Conservation (phyloP, 2,888 invertebrate species). For the Campoletis raptor region DNA sequence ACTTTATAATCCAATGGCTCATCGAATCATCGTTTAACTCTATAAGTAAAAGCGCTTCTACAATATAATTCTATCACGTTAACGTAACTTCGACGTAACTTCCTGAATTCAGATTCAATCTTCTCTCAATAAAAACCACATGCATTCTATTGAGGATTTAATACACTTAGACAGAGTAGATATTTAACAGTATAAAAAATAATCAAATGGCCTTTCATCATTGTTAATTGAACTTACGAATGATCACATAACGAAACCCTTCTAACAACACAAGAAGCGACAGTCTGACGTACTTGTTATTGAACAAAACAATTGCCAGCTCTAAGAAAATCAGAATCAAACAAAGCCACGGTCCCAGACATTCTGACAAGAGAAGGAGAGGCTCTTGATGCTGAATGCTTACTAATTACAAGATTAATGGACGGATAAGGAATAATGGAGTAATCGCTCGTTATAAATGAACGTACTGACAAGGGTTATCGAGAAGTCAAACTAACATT, state of each 20-base stretch:
- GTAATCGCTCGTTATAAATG: not conserved
- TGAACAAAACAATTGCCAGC: not conserved
- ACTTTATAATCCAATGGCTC: not conserved
- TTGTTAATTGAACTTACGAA: not conserved
- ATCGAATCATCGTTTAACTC: constrained; percentile 1
- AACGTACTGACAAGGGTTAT: not conserved
- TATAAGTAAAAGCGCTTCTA: not conserved
- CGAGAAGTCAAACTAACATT: not conserved
- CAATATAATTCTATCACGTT: not conserved
- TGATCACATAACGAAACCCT: not conserved
- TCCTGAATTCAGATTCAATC: not conserved
- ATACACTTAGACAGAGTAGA: not conserved
- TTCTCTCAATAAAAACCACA: not conserved
- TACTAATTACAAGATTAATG: not conserved
- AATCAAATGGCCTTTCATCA: not conserved
- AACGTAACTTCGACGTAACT: not conserved
- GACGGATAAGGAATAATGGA: not conserved
- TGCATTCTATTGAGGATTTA: not conserved
- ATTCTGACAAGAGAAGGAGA: not conserved
- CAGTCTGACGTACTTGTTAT: not conserved
- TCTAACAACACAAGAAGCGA: not conserved
- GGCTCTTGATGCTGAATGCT: not conserved
- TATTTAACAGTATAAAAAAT: not conserved
- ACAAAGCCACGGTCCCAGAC: not conserved
- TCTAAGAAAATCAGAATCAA: not conserved